Evolutionary conservation across 2,797 vertebrate genomes (phyloP), one percentile per base, ranked within the genome.

Genomic region (Helostoma temminkii): DNA sequence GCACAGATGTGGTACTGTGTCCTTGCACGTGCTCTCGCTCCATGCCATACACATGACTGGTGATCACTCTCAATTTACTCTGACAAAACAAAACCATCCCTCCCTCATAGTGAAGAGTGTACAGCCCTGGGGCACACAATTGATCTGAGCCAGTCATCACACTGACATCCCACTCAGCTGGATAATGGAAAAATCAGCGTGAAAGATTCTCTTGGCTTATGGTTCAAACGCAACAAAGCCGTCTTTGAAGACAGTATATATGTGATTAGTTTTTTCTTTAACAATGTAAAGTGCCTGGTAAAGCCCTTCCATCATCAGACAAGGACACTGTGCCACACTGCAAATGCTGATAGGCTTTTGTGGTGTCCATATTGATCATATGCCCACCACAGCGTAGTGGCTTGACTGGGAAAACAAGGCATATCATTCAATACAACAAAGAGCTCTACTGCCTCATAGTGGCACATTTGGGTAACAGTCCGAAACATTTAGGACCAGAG

Each of bases 361-460:
- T 37, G 68, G 58, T 19, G 55, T 63, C 58, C 14, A 11, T 70
- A 60, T 36, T 66, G 60, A 83, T 60, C 24, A 64, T 10, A 28
- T 60, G 58, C 15, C 28, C 61, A 72, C 36, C 54, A 71, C 57
- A 74, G 68, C 3, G 6, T 68, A 79, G 61, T 32, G 41, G 57
- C 41, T 66, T 48, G 48, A 69, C 46, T 43, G 39, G 45, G 53
- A 70, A 65, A 53, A 78, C 57, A 41, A 67, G 55, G 71, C n/a
- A 9, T 3, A 21, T 67, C 21, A 55, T 71, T 19, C 48, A 60
- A 6, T 1, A 39, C 25, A 50, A 24, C 50, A 60, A 68, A 78
- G 86, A 54, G 22, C 85, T 77, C 80, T 86, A 45, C 73, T n/a
- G 59, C 85, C 90, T 80, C 88, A 76, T 71, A 42, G 83, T 88